Evolutionary conservation across 2,113 vertebrate species (phyloP), one percentile per base, ranked within the genome.

Genomic region (Promerops cafer): DNA sequence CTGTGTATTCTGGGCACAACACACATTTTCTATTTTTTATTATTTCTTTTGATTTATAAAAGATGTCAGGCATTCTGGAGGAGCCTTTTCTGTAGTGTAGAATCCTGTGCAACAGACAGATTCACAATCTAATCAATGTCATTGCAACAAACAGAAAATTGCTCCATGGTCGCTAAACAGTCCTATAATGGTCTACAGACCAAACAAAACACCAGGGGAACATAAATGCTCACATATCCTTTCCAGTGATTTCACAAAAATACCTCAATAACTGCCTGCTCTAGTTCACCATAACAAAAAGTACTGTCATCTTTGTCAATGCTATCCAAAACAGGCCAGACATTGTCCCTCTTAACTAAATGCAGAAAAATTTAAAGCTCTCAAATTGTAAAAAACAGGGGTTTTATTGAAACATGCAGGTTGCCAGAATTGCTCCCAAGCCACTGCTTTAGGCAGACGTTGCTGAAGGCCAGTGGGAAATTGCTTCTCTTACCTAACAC

Each of bases 41-140:
- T 92, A 78, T 93, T 94, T 84, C 72, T 78, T 94, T 40, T 71
- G 77, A 92, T 91, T 93, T 91, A 78, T 44, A 89, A 49, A 56
- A 52, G 59, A 37, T 69, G 22, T 83, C 87, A 94, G 65, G 35
- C 44, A 78, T 64, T 94, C 89, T 30, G 0, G 47, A 74, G 79
- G 35, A 76, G 27, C 44, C 54, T 92, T 64, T 89, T 64, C 40
- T 54, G 49, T n/a, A 23, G 17, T 35, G 14, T 59, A 57, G 16
- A 76, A 35, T 47, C 42, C 49, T 83, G n/a, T 56, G 11, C 56
- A 70, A 65, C 31, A 79, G 27, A 42, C 23, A 83, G 15, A 71
- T 75, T 87, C 57, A 76, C 31, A 72, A 33, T 53, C 45, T 65
- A 60, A 89, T 61, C 49, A 76, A 52, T 85, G 78, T 50, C 57